These are phyloP conservation scores for Antigone vipio DNA, from an alignment of 2,113 vertebrate genomes.

Conservation along the genomic window DNA sequence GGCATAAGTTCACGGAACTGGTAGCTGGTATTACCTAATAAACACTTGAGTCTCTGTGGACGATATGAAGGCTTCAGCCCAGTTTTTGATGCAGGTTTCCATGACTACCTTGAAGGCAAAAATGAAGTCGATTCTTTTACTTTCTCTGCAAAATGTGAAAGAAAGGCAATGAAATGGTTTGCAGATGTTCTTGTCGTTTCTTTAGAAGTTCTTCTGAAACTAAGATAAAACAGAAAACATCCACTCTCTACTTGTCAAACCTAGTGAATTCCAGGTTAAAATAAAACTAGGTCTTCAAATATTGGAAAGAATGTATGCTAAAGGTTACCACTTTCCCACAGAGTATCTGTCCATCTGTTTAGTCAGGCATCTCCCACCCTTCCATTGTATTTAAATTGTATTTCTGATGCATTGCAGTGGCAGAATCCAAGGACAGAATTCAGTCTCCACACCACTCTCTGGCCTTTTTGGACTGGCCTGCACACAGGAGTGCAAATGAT, in stretches of 20 bases:
- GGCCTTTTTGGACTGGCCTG: neutral
- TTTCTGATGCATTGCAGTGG: neutral
- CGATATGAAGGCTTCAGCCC: neutral
- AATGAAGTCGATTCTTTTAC: neutral
- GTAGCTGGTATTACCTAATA: neutral
- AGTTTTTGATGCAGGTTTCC: slow-evolving; percentile 24
- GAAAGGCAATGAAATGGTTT: neutral
- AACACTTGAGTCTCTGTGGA: neutral
- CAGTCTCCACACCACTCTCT: neutral
- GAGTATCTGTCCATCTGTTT: neutral
- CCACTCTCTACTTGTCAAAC: neutral
- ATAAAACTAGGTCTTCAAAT: neutral
- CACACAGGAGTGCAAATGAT: neutral
- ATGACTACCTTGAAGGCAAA: slow-evolving; percentile 19
- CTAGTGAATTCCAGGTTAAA: neutral
- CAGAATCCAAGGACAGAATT: neutral
- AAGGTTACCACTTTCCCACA: neutral
- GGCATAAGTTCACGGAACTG: neutral
- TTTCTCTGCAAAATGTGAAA: neutral
- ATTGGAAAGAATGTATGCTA: neutral
- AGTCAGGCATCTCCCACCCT: neutral
- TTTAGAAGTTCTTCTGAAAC: neutral
- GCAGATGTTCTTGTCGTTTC: neutral
- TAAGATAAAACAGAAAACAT: neutral
- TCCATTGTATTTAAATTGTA: neutral